Evolutionary conservation across 2,888 invertebrate genomes (phyloP), one percentile per base, ranked within the genome.

Genomic region (Athetis lepigone): DNA sequence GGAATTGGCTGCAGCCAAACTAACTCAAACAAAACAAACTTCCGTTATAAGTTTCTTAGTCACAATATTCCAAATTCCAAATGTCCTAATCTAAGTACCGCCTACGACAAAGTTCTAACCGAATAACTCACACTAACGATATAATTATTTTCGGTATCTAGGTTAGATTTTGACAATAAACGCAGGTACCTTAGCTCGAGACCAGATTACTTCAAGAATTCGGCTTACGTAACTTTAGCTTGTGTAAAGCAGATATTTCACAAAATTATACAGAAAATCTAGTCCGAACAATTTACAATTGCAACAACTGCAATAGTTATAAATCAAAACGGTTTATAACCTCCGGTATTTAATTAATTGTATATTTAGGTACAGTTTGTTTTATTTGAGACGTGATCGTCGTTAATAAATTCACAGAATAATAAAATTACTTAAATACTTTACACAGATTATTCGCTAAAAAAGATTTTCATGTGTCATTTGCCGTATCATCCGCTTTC

Each of bases 91-190:
- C 51, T 46, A 40, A 9, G 16, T 37, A 36, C 61, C 19, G 39
- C 40, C 13, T 0, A 5, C 47, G 11, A 21, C 13, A 13, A 23
- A 61, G 18, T 23, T 16, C 29, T 40, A 57, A 45, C 36, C 29
- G n/a, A n/a, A 50, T 57, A 72, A 37, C 51, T 72, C 39, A 29
- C 8, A 2, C 27, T 68, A 55, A 63, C 51, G 63, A 55, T 52
- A 29, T 63, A 72, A 63, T 68, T 68, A 72, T 72, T 72, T 56
- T 9, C 7, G 21, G 62, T 47, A 71, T 42, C 19, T 68, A 71
- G 77, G 61, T 43, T 45, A 59, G 46, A 45, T 75, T 75, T 77
- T 77, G 77, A 77, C 77, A 77, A 75, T 61, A 58, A 65, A 63
- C 52, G 29, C 60, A 68, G 54, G 61, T 58, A 66, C 39, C n/a